Evolutionary conservation across 1,140 invertebrate species (phyloP).

Genomic region (Bombus confusus): DNA sequence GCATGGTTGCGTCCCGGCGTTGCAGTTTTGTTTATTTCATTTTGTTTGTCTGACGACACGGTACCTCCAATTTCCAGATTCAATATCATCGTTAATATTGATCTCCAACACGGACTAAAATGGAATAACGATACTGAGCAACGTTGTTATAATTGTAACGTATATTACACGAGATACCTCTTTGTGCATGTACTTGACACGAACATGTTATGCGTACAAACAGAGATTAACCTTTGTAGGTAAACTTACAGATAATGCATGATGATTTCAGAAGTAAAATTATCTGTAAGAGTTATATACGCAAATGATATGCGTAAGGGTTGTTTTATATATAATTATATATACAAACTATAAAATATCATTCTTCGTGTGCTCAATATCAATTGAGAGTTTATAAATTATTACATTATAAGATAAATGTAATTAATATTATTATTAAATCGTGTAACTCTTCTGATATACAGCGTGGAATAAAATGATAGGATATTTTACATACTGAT

Average conservation of each 20-base stretch:
- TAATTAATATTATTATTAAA: too few species aligned
- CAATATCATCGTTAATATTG: conserved; percentile 70
- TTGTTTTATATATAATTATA: conserved; percentile 20
- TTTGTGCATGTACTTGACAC: conserved; percentile 16
- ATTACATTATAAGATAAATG: not conserved
- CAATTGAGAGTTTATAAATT: not conserved
- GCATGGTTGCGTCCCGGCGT: conserved; percentile 1
- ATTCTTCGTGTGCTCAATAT: not conserved
- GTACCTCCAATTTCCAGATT: conserved; percentile 48
- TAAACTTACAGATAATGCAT: conserved; percentile 58
- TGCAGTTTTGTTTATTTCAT: conserved; percentile 68
- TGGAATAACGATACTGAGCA: conserved; percentile 38
- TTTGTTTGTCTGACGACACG: conserved; percentile 61
- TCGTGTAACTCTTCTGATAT: too few species aligned
- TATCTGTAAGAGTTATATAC: not conserved
- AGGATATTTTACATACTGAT: too few species aligned
- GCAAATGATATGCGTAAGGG: not conserved
- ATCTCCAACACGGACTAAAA: conserved; percentile 52
- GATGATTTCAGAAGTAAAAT: conserved; percentile 51
- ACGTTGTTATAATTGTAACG: conserved; percentile 50
- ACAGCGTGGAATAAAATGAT: too few species aligned
- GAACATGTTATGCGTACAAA: conserved; percentile 4
- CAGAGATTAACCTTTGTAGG: conserved; percentile 55
- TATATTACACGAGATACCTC: conserved; percentile 17
- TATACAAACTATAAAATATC: not conserved